phyloP scores from a whole-genome alignment of 1,140 invertebrate species.

The Muscidifurax raptorellus region DNA sequence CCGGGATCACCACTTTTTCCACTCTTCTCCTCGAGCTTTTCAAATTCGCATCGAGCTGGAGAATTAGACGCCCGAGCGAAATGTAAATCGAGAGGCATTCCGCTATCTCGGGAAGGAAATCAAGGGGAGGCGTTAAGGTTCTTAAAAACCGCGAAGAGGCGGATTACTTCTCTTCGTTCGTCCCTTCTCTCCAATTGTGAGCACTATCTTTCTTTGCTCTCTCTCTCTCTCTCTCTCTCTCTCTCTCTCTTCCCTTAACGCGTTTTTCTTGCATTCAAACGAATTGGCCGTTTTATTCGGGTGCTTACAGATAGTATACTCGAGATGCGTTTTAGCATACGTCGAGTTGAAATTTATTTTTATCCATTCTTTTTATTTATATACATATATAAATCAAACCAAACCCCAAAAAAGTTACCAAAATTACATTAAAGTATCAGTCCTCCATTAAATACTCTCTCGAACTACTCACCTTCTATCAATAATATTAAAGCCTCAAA shows the following conservation, averaged over 20 bases:
- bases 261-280: not conserved
- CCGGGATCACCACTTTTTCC: not conserved
- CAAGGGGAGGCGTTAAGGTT: slow-evolving; percentile 68
- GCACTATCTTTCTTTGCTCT: slow-evolving; percentile 28
- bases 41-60: slow-evolving; percentile 51
- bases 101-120: slow-evolving; percentile 58
- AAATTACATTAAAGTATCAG: too few species aligned
- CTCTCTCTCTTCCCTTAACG: not conserved
- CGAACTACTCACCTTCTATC: too few species aligned
- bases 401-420: too few species aligned
- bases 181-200: slow-evolving; percentile 51
- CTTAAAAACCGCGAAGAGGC: slow-evolving; percentile 73
- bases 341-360: too few species aligned
- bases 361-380: too few species aligned
- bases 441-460: not conserved
- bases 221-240: too few species aligned
- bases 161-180: slow-evolving; percentile 60
- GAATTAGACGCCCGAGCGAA: slow-evolving; percentile 61
- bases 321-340: not conserved
- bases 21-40: slow-evolving; percentile 50
- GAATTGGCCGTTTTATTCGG: not conserved
- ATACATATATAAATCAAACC: too few species aligned
- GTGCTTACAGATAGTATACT: not conserved
- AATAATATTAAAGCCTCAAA: too few species aligned
- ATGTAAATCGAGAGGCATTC: slow-evolving; percentile 58